phyloP scores from a whole-genome alignment of 2,113 vertebrate species.

The Marcusenius ussheri region DNA sequence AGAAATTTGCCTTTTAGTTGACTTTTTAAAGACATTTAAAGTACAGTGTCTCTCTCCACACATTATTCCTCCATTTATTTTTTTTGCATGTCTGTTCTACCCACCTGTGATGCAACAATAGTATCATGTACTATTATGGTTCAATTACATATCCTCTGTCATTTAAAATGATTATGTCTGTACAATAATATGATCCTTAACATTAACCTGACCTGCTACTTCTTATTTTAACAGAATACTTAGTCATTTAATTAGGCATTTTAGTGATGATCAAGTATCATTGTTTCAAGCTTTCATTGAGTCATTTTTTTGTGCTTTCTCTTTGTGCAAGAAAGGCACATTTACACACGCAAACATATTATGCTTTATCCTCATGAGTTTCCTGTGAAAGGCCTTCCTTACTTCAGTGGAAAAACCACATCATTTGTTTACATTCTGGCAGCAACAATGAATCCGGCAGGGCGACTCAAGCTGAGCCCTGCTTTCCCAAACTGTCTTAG shows the following conservation, averaged over 20 bases:
- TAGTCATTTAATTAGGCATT: not conserved
- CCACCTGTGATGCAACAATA: not conserved
- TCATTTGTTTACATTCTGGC: slow-evolving; percentile 22
- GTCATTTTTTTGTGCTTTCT: slow-evolving; percentile 31
- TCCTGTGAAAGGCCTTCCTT: not conserved
- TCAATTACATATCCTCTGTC: not conserved
- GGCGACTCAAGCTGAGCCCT: not conserved
- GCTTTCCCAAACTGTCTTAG: slow-evolving; percentile 8
- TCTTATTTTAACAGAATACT: not conserved
- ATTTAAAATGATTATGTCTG: slow-evolving; percentile 1
- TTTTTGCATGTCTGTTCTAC: not conserved
- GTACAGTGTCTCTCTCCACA: not conserved
- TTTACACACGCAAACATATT: slow-evolving; percentile 11
- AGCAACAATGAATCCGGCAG: not conserved
- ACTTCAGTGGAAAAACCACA: slow-evolving; percentile 31
- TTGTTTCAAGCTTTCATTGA: slow-evolving; percentile 19
- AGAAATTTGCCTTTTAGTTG: not conserved
- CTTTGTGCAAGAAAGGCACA: slow-evolving; percentile 28
- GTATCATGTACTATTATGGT: not conserved
- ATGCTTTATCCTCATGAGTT: not conserved
- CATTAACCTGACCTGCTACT: not conserved
- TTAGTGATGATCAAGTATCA: not conserved
- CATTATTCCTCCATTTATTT: not conserved
- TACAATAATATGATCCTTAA: not conserved
- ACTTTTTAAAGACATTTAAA: not conserved